Evolutionary conservation across 1,140 invertebrate species (phyloP), one percentile per base, ranked within the genome.

Genomic region (Drosophila ambigua): DNA sequence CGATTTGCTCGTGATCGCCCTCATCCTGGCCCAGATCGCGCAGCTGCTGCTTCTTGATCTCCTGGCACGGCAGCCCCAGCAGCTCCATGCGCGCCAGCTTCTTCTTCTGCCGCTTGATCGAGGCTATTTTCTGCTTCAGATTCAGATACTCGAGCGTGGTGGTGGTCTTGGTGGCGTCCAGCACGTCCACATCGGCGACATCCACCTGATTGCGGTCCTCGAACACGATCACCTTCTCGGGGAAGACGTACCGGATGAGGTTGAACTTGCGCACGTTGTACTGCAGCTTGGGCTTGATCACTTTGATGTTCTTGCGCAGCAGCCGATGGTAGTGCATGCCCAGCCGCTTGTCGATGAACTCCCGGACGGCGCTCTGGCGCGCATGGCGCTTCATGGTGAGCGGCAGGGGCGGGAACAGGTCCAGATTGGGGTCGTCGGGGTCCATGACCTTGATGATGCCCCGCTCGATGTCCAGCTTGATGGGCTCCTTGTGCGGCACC

Each of bases 261-360:
- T 92, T 91, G 44, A 92, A 92, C 44, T 91, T 92, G 16, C 66
- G 78, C 0, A 91, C 82, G 6, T 78, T 71, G 24, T 84, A 90
- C 6, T 63, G 51, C 3, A 91, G 55, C 16, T 72, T 78, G 0
- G 91, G 91, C 15, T 88, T 85, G 26, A 89, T 73, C 3, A 90
- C 57, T 46, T 81, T 78, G 0, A 91, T 46, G 9, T 90, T 90
- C 62, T 90, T 91, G 13, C 80, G 82, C 7, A 87, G 53, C n/a
- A 65, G 61, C 0, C 88, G 77, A 44, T 91, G 79, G 61, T 91
- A 91, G 11, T 91, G 90, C 0, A 64, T 61, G 2, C 90, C 90
- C 28, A 91, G 54, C 0, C 64, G 81, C 61, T 90, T 82, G 0
- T 68, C 53, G 0, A 79, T 66, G 23, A 60, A 91, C 31, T 91